Conservation (phyloP, 2,888 invertebrate species). For the Melanotus villosus region DNA sequence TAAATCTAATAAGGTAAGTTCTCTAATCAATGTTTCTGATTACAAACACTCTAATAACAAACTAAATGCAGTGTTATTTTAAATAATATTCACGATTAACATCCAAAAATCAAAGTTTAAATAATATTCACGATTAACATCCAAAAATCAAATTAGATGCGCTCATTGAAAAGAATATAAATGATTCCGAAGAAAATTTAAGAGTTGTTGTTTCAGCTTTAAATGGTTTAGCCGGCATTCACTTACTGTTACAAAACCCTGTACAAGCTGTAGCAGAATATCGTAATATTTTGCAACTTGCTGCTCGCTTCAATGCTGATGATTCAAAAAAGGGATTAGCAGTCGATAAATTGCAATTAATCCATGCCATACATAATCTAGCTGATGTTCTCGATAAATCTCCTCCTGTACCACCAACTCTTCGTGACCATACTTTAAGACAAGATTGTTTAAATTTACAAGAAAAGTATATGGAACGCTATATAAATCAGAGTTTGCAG, state of each 20-base stretch:
- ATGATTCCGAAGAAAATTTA: too few species aligned
- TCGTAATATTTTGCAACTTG: constrained; percentile 72
- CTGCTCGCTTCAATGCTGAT: constrained; percentile 56
- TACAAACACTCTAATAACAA: too few species aligned
- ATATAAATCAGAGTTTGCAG: constrained; percentile 53
- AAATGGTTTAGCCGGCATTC: constrained; percentile 77
- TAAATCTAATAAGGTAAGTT: too few species aligned
- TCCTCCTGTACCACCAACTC: constrained; percentile 67
- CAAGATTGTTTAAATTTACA: constrained; percentile 71
- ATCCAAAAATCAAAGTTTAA: too few species aligned
- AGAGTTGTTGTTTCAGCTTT: too few species aligned
- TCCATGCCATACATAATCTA: constrained; percentile 80
- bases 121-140: too few species aligned
- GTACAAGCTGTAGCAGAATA: constrained; percentile 74
- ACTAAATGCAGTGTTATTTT: too few species aligned
- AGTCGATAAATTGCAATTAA: constrained; percentile 77
- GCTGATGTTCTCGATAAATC: constrained; percentile 68
- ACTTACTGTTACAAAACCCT: constrained; percentile 72
- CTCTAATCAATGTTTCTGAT: too few species aligned
- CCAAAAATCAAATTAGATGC: too few species aligned
- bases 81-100: too few species aligned
- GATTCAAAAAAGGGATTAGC: constrained; percentile 64
- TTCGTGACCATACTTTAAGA: constrained; percentile 69
- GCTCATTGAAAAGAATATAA: too few species aligned
- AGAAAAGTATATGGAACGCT: constrained; percentile 72